Base-by-base conservation (phyloP, 1,140 invertebrate genomes). In the Heliconius nattereri region DNA sequence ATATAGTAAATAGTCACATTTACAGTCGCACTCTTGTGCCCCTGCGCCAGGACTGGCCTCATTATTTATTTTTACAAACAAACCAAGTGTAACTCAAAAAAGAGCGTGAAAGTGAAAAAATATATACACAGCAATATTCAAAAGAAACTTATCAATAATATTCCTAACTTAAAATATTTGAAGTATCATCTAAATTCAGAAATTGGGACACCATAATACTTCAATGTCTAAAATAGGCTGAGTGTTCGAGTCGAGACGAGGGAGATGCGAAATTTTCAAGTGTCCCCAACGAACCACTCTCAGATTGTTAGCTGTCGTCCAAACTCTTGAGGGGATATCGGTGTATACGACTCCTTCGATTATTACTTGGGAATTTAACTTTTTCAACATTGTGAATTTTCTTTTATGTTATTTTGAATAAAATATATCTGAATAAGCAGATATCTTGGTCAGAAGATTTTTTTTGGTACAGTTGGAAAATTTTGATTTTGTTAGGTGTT, bases 281-380 rank as follows among this genome's bases (percentile, higher is more conserved):
- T 20, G 72, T 49, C 52, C 75, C 75, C 29, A 78, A 71, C 74
- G 45, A 76, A 71, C 74, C 66, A 76, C 75, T 77, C 66, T 40
- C 79, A 75, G 79, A 81, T 81, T 81, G 80, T 78, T 78, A 81
- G 80, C 80, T 81, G 80, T 78, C 76, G 79, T 73, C 79, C 75
- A 66, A 80, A 73, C 79, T 73, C 79, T 80, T 70, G 75, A 80
- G 70, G 32, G 37, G 70, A 73, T 80, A 80, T 75, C 79, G 40
- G 71, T 73, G 45, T 76, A 76, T 74, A 77, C 79, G 71, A 75
- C 54, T 71, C 66, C 78, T 80, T 29, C 29, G 71, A 32, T 32
- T 72, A 23, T 49, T 71, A 77, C 71, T 80, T 73, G 45, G 45
- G 54, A 77, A 66, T 66, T 66, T 66, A 29, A 66, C 60, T 66